phyloP scores from a whole-genome alignment of 2,113 vertebrate species.

The Pycnonotus jocosus region DNA sequence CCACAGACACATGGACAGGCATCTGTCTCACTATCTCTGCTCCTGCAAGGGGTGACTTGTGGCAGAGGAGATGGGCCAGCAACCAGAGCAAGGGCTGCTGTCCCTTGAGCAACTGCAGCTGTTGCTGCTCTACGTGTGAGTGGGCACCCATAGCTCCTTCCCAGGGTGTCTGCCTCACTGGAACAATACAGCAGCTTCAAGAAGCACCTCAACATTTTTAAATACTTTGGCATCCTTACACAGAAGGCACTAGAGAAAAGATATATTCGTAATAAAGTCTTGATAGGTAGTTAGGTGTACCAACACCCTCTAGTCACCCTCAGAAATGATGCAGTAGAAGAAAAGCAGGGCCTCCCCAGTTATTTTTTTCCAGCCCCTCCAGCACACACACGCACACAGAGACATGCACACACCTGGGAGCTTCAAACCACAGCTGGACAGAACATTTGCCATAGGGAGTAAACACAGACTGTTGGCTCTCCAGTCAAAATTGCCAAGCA shows the following conservation, averaged over 20 bases:
- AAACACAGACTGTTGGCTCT: neutral
- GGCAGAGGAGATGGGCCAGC: neutral
- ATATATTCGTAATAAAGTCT: neutral
- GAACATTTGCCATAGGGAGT: neutral
- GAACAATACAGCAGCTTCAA: neutral
- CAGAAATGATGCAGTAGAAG: neutral
- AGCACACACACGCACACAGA: accelerated
- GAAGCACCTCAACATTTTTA: neutral
- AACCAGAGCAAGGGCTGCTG: neutral
- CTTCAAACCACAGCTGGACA: neutral
- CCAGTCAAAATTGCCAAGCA: neutral
- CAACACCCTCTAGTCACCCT: neutral
- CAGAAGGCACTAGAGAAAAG: neutral
- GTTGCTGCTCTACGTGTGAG: neutral
- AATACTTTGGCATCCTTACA: neutral
- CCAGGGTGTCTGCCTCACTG: neutral
- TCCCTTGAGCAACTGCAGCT: neutral
- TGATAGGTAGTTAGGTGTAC: accelerated
- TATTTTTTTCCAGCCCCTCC: neutral
- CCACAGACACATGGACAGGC: accelerated
- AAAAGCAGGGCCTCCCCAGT: neutral
- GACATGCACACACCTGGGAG: accelerated
- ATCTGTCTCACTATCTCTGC: neutral
- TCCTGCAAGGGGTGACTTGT: neutral
- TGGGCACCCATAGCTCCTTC: neutral